Conservation (phyloP, 2,113 vertebrate species). For the Perca flavescens region DNA sequence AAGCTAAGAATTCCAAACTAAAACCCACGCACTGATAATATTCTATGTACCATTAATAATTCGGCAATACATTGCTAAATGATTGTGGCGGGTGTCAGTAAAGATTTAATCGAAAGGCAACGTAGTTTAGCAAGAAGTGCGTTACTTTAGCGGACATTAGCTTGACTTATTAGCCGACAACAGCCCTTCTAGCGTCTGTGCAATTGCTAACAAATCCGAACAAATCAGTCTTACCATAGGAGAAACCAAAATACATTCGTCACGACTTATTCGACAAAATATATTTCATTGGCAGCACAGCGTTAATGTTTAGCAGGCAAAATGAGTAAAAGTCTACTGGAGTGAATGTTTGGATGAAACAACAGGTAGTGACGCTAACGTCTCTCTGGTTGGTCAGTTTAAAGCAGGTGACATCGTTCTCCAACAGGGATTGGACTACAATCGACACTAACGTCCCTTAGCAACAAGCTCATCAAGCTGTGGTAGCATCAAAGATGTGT, state of each 20-base stretch:
- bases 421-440: constrained; percentile 45
- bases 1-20: background rate
- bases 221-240: constrained; percentile 54
- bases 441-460: constrained; percentile 28
- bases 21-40: background rate
- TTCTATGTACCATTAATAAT: background rate
- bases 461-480: constrained; percentile 50
- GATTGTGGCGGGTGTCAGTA: background rate
- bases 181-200: background rate
- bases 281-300: background rate
- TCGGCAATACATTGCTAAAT: background rate
- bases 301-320: background rate
- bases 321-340: background rate
- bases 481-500: background rate
- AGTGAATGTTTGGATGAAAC: constrained; percentile 19
- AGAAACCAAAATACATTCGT: background rate
- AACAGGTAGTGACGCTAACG: background rate
- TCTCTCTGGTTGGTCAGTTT: constrained; percentile 48
- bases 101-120: background rate
- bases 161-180: constrained; percentile 13
- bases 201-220: background rate
- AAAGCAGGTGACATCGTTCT: constrained; percentile 21
- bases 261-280: background rate
- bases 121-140: background rate
- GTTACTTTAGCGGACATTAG: background rate